Evolutionary conservation across 1,140 invertebrate species (phyloP), one percentile per base, ranked within the genome.

Genomic region (Ceratitis capitata): DNA sequence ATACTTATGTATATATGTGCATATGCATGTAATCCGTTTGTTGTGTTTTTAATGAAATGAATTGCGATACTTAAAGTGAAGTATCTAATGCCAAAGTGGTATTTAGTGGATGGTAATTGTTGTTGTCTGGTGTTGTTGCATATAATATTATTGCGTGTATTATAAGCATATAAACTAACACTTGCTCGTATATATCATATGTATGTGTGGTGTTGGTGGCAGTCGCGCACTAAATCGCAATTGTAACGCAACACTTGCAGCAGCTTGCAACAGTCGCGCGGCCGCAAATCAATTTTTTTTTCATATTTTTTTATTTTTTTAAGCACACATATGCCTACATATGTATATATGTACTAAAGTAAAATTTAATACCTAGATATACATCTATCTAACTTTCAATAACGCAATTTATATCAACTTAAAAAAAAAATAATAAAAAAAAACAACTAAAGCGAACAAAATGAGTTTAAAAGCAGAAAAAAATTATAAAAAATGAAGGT

Each of bases 221-320:
- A 84, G 83, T 84, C 83, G 83, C 58, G 83, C 83, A 84, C 83
- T 84, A 84, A 84, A 84, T 84, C 83, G 51, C 56, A 84, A 84
- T 61, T 84, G 83, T 84, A 84, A 84, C 83, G 83, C 51, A 84
- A 84, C 58, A 56, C 49, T 78, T 78, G 69, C 69, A 78, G 69
- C 42, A 78, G 69, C 42, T 45, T 45, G 69, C 35, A 78, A 78
- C 69, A 78, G 69, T 14, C 58, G 58, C 69, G 23, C 35, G 45
- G 39, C 69, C 69, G 26, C 69, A 78, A 78, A 56, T 45, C 42
- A 78, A 78, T 78, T 19, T 35, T 12, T 78, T 45, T n/a, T 45
- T 19, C 23, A 45, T 2, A 78, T 35, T 78, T 19, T 35, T 12
- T 78, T 45, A 56, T 45, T 19, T 23, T 23, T 2, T 45, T 35